Percentiles rank a stretch among this genome's conserved stretches.
phyloP scores from a whole-genome alignment of 2,888 invertebrate genomes.

The Adelphocoris suturalis region DNA sequence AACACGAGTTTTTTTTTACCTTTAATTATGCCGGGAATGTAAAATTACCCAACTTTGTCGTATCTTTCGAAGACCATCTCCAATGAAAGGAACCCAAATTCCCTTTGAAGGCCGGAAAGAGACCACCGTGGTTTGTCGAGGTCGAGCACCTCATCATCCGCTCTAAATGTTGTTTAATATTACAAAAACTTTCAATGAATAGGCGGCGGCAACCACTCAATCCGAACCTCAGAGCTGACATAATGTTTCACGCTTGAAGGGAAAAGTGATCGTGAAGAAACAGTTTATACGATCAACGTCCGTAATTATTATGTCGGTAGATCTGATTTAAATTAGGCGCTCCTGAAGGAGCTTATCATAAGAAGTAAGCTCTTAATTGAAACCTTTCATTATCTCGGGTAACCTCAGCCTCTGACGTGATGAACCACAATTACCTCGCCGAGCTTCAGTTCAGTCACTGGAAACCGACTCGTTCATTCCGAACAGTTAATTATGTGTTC shows the following conservation, averaged over 20 bases:
- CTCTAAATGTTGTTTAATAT: conserved; percentile 14
- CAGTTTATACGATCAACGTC: conserved; percentile 24
- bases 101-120: neutral
- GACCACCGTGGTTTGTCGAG: neutral
- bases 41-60: too few species aligned
- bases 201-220: neutral
- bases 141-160: neutral
- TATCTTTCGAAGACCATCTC: too few species aligned
- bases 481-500: too few species aligned
- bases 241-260: conserved; percentile 27
- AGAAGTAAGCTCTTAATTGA: conserved; percentile 31
- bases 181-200: conserved; percentile 12
- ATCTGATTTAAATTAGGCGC: conserved; percentile 27
- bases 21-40: too few species aligned
- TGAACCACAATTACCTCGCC: conserved; percentile 28
- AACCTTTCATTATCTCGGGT: conserved; percentile 25
- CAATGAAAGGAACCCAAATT: too few species aligned
- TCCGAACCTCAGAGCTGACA: neutral
- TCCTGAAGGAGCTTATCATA: conserved; percentile 23
- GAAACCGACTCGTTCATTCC: too few species aligned
- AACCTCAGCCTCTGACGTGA: conserved; percentile 1
- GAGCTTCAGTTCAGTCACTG: neutral
- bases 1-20: too few species aligned
- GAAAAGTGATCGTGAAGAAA: conserved; percentile 8
- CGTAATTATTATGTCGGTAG: conserved; percentile 22